Conservation (phyloP, 2,113 vertebrate genomes). For the Egretta garzetta region DNA sequence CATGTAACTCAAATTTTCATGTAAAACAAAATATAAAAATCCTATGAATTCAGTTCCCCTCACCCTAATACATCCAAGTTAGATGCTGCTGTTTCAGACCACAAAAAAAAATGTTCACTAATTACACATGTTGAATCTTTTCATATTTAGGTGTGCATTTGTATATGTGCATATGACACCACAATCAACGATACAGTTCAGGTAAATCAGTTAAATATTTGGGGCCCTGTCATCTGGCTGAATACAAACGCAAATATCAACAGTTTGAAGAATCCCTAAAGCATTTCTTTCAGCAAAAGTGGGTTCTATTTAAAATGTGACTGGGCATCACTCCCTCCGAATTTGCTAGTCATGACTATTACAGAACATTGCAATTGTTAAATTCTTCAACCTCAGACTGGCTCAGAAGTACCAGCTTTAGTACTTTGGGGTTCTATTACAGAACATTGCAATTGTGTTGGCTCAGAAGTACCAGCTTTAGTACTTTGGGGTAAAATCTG, state of each 20-base stretch:
- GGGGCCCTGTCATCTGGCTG: background rate
- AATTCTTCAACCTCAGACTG: background rate
- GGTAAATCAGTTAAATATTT: background rate
- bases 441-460: background rate
- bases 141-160: background rate
- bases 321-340: background rate
- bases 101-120: background rate
- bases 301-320: background rate
- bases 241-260: background rate
- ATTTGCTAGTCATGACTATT: background rate
- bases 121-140: background rate
- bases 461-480: background rate
- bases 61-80: too few relatives aligned
- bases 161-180: too few relatives aligned
- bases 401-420: background rate
- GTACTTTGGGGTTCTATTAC: background rate
- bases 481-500: background rate
- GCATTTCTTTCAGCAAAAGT: background rate
- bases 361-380: background rate
- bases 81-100: background rate
- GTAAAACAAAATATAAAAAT: background rate
- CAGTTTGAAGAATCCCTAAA: background rate
- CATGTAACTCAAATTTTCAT: background rate
- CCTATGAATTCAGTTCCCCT: background rate
- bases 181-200: background rate